phyloP scores from a whole-genome alignment of 2,888 invertebrate genomes.

The Zaprionus bogoriensis region DNA sequence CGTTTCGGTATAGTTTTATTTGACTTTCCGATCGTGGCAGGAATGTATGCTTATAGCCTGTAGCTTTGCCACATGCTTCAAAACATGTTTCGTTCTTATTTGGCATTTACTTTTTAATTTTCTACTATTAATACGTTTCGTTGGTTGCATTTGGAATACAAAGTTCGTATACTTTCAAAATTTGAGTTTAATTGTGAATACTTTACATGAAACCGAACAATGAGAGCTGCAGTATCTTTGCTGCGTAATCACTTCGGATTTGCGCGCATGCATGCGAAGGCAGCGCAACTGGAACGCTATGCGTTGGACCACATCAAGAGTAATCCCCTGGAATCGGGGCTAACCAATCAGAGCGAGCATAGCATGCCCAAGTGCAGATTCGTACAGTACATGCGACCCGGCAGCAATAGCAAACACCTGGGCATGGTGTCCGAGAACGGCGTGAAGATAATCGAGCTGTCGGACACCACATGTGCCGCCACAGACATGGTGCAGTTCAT shows the following conservation, averaged over 20 bases:
- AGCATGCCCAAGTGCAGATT: conserved; percentile 83
- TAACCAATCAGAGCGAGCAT: conserved; percentile 7
- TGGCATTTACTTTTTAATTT: no score
- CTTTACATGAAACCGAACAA: conserved; percentile 14
- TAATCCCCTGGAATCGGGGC: conserved; percentile 8
- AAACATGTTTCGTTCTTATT: no score
- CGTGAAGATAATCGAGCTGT: conserved; percentile 87
- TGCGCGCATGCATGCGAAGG: conserved; percentile 23
- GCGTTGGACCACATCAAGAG: conserved; percentile 4
- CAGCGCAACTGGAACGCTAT: conserved; percentile 23
- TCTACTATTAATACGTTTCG: no score
- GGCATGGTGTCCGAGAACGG: conserved; percentile 87
- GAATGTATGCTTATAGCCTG: no score
- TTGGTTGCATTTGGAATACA: background rate
- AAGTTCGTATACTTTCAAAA: conserved; percentile 1
- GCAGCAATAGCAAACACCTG: conserved; percentile 85
- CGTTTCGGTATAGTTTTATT: no score
- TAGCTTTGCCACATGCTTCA: no score
- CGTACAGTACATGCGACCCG: conserved; percentile 87
- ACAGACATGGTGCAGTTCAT: conserved; percentile 84
- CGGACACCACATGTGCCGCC: conserved; percentile 80
- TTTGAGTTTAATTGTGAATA: conserved; percentile 1
- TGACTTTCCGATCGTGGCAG: no score
- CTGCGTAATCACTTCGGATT: conserved; percentile 43
- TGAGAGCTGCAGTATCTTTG: conserved; percentile 51